Base-by-base conservation (phyloP, 2,113 vertebrate species). In the Cavia aperea region DNA sequence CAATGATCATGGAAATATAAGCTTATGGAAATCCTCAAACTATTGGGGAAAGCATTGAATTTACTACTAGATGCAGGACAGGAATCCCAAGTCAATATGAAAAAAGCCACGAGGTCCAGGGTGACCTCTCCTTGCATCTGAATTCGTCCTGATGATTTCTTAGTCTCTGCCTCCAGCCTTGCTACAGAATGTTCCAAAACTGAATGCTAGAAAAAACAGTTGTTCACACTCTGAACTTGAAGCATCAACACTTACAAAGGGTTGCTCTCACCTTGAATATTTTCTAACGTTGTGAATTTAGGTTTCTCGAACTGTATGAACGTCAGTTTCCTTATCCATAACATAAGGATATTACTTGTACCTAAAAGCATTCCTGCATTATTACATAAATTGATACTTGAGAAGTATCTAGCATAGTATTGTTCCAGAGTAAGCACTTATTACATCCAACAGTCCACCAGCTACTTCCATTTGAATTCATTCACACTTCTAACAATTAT, bases 281-380 rank as follows among this genome's bases (percentile, higher is more conserved):
- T 79, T 46, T 33, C 1, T 29, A 60, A 70, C 21, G 11, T 5
- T 9, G 43, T 82, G n/a, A 29, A 79, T 88, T 19, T 12, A 63
- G 56, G 9, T 79, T 2, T 54, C 58, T 95, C 29, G 87, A 31
- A 33, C 14, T 51, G 9, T 36, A 58, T 0, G 0, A 58, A 79
- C 31, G 46, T 75, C 43, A 75, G 73, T 46, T 75, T 75, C 1
- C 13, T 93, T 46, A 12, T 26, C 65, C 82, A 73, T 91, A 96
- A 81, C 81, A 81, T 1, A 77, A 36, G 58, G 16, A 51, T 58
- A 54, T 24, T 81, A 21, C 49, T 24, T 79, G n/a, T 79, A 87
- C 26, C 19, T 78, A 81, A 33, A 39, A 7, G 56, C 18, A 56
- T 18, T 56, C 56, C 39, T 83, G 23, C 16, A 65, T 49, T 90